These are phyloP conservation scores for Propsilocerus akamusi DNA, from an alignment of 1,140 invertebrate species.

Conservation along the genomic window DNA sequence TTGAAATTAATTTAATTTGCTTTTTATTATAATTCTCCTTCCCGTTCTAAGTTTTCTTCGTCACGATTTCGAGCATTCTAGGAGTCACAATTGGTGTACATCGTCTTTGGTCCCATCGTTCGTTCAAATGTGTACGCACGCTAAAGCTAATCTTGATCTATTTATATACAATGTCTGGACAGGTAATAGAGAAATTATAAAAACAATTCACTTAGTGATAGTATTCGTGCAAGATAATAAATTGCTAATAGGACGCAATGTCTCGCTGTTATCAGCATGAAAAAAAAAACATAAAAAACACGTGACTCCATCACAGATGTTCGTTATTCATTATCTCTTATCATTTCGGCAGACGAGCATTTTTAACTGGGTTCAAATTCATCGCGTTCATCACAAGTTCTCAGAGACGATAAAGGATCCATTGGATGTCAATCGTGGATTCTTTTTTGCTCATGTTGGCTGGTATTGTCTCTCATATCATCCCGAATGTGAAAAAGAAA, in stretches of 20 bases:
- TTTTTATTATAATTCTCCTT: neutral
- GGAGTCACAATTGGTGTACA: constrained; percentile 90
- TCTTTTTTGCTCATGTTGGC: constrained; percentile 40
- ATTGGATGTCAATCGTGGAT: constrained; percentile 72
- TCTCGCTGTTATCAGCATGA: neutral
- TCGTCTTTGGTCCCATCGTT: constrained; percentile 81
- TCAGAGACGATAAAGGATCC: constrained; percentile 92
- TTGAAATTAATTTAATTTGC: neutral
- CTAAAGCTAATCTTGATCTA: constrained; percentile 58
- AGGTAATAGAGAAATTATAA: constrained; percentile 15
- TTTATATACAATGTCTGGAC: constrained; percentile 70
- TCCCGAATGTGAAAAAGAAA: constrained; percentile 38
- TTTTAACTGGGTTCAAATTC: constrained; percentile 84
- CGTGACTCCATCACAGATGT: neutral
- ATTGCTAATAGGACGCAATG: neutral
- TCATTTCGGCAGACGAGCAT: constrained; percentile 65
- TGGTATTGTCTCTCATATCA: constrained; percentile 14
- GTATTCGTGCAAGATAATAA: neutral
- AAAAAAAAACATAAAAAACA: neutral
- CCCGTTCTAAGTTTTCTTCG: neutral
- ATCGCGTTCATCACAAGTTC: constrained; percentile 92
- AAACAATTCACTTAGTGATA: neutral
- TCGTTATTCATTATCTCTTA: neutral
- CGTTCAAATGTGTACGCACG: constrained; percentile 85
- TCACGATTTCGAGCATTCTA: constrained; percentile 24